Evolutionary conservation across 2,113 vertebrate genomes (phyloP).

Genomic region (Amblyopsis rosae): DNA sequence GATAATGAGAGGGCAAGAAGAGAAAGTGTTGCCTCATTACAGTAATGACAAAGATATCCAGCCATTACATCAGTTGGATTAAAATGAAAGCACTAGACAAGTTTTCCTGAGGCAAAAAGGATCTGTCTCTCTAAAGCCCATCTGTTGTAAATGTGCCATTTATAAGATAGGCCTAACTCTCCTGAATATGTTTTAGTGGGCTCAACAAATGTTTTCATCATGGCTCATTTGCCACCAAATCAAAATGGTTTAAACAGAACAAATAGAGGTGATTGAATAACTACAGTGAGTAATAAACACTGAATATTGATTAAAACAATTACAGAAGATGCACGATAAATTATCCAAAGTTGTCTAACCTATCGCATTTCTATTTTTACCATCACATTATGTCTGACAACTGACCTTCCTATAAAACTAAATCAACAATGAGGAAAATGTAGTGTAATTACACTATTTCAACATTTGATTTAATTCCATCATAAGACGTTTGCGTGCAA

Average conservation of each 20-base stretch:
- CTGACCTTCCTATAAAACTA: neutral
- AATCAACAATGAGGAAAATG: conserved; percentile 10
- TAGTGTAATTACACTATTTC: neutral
- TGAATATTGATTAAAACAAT: neutral
- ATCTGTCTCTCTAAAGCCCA: conserved; percentile 83
- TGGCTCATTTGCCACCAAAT: conserved; percentile 36
- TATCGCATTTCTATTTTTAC: neutral
- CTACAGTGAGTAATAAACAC: too few relatives aligned
- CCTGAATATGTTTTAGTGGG: conserved; percentile 75
- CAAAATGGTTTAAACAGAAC: neutral
- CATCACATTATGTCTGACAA: neutral
- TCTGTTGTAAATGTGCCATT: conserved; percentile 81
- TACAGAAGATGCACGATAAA: neutral
- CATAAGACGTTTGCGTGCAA: conserved; percentile 5
- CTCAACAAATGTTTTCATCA: conserved; percentile 47
- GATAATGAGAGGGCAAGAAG: conserved; percentile 97
- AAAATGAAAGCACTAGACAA: conserved; percentile 92
- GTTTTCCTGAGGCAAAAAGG: conserved; percentile 86
- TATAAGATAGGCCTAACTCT: conserved; percentile 79
- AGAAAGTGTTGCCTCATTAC: conserved; percentile 98
- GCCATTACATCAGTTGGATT: conserved; percentile 89
- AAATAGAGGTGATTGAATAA: neutral
- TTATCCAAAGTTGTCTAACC: neutral
- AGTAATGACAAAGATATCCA: conserved; percentile 97
- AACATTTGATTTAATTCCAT: too few relatives aligned